Conservation (phyloP, 1,140 invertebrate species). For the Berghia stephanieae region DNA sequence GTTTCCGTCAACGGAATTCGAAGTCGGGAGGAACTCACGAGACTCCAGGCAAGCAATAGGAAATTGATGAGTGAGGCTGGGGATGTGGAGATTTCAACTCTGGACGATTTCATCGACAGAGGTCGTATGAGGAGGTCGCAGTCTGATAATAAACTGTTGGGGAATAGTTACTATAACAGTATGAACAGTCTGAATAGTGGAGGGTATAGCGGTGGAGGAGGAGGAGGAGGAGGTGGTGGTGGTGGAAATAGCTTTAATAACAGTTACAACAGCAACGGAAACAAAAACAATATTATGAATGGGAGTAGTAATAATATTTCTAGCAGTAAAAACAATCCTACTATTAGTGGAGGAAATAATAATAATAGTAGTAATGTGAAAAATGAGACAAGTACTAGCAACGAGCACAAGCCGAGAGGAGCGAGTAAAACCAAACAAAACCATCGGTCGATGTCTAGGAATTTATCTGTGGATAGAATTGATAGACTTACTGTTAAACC, state of each 20-base stretch:
- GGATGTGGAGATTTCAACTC: not conserved
- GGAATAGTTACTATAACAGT: too few relatives aligned
- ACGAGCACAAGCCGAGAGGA: too few relatives aligned
- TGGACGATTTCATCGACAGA: not conserved
- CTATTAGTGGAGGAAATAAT: too few relatives aligned
- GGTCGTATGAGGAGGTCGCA: conserved; percentile 17
- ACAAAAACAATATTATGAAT: not conserved
- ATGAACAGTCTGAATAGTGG: too few relatives aligned
- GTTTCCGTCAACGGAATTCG: not conserved
- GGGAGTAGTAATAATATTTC: too few relatives aligned
- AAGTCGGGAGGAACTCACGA: not conserved
- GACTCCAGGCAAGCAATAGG: not conserved
- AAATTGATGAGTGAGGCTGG: not conserved
- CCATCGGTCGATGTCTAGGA: not conserved
- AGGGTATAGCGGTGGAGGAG: too few relatives aligned
- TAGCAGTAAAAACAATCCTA: too few relatives aligned
- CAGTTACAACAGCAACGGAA: not conserved
- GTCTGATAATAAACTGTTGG: conserved; percentile 32
- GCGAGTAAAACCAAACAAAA: not conserved
- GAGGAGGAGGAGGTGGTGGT: too few relatives aligned
- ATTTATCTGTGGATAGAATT: not conserved
- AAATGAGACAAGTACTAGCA: not conserved
- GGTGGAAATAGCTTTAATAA: conserved; percentile 10
- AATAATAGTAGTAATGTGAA: too few relatives aligned
- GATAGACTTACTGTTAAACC: not conserved